Base-by-base conservation (phyloP, 1,140 invertebrate species). In the Euwallacea similis region DNA sequence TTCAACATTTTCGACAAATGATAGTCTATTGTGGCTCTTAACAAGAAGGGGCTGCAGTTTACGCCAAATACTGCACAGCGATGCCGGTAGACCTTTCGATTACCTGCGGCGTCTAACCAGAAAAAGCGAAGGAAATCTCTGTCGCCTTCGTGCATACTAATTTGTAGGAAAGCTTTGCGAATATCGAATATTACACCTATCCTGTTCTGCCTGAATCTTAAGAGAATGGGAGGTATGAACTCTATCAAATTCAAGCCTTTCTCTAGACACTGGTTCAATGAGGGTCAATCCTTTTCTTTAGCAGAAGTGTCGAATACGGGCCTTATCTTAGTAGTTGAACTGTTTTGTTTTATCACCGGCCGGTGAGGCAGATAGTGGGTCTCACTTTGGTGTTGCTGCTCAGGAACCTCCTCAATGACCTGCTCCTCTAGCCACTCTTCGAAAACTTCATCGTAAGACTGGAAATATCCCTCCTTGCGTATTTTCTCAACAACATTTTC, bases 171-270 rank as follows among this genome's bases (percentile, higher is more conserved):
- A 0, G 80, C 83, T 75, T 72, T 13, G 69, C 62, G n/a, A 55
- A 85, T 83, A 66, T 84, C 83, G 0, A 81, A 75, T 6, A 79
- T 78, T 0, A 84, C 75, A 16, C 76, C 82, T 66, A 78, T 77
- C 47, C 67, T 76, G 42, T 76, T 74, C 62, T 15, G 71, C 66
- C 83, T 71, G 74, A 85, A 85, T 9, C 75, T 68, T n/a, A 80
- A 21, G 21, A 84, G 47, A 44, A 84, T 69, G 2, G 74, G 42
- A 7, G 81, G 79, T 11, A 84, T 81, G 0, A 74, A 21, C 64
- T 84, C 81, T 7, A 84, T 75, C 1, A 83, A 70, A 75, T 84
- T 83, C 7, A 73, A 71, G 16, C 81, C 82, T 53, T 66, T 76
- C 65, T 76, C 60, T 0, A 76, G 67, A 55, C 74, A 79, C 13